Base-by-base conservation (phyloP, 2,888 invertebrate genomes). In the Gortyna flavago region DNA sequence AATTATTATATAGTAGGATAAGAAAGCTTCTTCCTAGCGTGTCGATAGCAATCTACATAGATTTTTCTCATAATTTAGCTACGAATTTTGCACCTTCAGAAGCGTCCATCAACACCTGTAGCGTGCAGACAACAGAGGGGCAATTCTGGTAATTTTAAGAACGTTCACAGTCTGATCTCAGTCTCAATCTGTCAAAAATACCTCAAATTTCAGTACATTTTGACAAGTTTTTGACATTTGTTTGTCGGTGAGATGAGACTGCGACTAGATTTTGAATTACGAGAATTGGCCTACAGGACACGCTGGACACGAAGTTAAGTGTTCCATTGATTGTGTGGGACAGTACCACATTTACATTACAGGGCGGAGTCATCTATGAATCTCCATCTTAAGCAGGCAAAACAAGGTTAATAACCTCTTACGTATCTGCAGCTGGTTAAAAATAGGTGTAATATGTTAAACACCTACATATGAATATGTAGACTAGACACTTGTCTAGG, bases 401-500 rank as follows among this genome's bases (percentile, higher is more conserved):
- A 18, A 8, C 7, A 8, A 61, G 29, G 62, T 35, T 8, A 32
- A 21, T 29, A 11, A 18, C 29, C 7, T 61, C 8, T 29, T 61
- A 18, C 21, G 32, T 61, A 2, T 32, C 8, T 61, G 25, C 9
- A 35, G 1, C n/a, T 54, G 0, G 16, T n/a, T n/a, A 51, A n/a
- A 35, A 54, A n/a, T 1, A 7, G 6, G 11, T 38, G 0, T 29
- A 16, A 1, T 21, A 38, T 13, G 16, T n/a, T 35, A 18, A 75
- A 32, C 16, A 62, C 57, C 54, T 67, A 48, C 29, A 6, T 3
- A 54, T 66, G 57, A 51, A 57, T 38, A 67, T 35, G 16, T 29
- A 83, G 51, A 54, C 68, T 29, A 83, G 51, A 54, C 68, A 67
- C 29, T 21, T 66, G 32, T 38, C 78, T 48, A 68, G 62, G 51